phyloP scores from a whole-genome alignment of 1,140 invertebrate genomes.

The Sarcophaga bullata region DNA sequence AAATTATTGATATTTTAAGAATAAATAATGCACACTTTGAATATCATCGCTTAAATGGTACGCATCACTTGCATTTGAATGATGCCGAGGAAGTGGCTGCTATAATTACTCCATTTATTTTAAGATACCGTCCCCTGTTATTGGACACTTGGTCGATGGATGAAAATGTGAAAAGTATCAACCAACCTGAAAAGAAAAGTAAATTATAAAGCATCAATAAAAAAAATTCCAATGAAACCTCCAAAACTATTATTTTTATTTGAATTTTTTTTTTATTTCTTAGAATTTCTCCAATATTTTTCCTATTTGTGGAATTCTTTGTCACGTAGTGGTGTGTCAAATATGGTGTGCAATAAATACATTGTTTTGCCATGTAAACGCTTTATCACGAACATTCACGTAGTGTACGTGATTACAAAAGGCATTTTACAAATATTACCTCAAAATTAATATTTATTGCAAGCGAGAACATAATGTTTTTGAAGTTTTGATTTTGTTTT shows the following conservation, averaged over 20 bases:
- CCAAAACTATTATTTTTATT: too few species aligned
- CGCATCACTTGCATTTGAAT: constrained; percentile 75
- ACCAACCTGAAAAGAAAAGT: constrained; percentile 32
- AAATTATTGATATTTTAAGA: constrained; percentile 67
- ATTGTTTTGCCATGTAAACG: neutral
- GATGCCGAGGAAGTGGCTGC: constrained; percentile 67
- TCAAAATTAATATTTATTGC: neutral
- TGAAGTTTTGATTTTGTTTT: neutral
- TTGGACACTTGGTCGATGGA: neutral
- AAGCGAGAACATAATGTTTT: neutral
- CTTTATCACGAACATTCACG: neutral
- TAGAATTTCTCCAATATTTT: neutral
- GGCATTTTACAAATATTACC: too few species aligned
- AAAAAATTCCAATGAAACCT: too few species aligned
- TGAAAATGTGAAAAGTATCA: neutral
- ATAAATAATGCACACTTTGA: constrained; percentile 68
- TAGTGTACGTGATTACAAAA: neutral
- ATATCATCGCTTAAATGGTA: constrained; percentile 69
- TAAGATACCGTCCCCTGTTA: neutral
- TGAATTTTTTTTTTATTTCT: neutral
- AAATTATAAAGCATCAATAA: neutral
- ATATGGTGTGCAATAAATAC: neutral
- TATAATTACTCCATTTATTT: constrained; percentile 2
- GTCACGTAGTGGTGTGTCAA: neutral
- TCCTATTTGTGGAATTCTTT: neutral